Conservation (phyloP, 2,888 invertebrate genomes). For the Anarsia innoxiella region DNA sequence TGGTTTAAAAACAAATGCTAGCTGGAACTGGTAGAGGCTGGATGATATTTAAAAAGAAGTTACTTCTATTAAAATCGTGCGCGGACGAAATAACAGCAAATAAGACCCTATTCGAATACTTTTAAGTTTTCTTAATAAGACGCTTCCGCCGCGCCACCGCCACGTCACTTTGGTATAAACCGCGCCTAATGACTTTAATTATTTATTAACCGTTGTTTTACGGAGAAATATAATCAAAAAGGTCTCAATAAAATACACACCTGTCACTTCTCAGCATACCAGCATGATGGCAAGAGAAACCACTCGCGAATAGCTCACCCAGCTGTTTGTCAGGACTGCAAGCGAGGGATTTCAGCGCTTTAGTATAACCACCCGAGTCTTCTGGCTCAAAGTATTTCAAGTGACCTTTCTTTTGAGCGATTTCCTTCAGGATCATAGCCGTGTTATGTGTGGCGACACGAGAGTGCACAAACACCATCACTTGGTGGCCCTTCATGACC, state of each 20-base stretch:
- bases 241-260: too few species aligned
- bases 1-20: background rate
- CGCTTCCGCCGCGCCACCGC: too few species aligned
- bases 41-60: too few species aligned
- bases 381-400: slow-evolving; percentile 81
- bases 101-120: too few species aligned
- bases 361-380: slow-evolving; percentile 76
- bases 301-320: slow-evolving; percentile 87
- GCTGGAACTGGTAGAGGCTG: too few species aligned
- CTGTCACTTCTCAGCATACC: slow-evolving; percentile 94
- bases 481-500: slow-evolving; percentile 93
- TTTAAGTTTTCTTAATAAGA: too few species aligned
- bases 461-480: slow-evolving; percentile 99
- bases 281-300: slow-evolving; percentile 97
- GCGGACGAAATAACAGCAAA: too few species aligned
- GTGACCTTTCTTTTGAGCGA: slow-evolving; percentile 85
- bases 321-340: slow-evolving; percentile 88
- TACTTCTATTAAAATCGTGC: too few species aligned
- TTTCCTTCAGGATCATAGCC: slow-evolving; percentile 88
- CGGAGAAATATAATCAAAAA: too few species aligned
- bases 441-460: slow-evolving; percentile 95
- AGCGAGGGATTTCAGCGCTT: slow-evolving; percentile 81
- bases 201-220: too few species aligned
- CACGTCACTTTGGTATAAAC: too few species aligned
- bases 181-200: too few species aligned